These are phyloP conservation scores for Anoplolepis gracilipes DNA, from an alignment of 1,140 invertebrate species.

Conservation along the genomic window DNA sequence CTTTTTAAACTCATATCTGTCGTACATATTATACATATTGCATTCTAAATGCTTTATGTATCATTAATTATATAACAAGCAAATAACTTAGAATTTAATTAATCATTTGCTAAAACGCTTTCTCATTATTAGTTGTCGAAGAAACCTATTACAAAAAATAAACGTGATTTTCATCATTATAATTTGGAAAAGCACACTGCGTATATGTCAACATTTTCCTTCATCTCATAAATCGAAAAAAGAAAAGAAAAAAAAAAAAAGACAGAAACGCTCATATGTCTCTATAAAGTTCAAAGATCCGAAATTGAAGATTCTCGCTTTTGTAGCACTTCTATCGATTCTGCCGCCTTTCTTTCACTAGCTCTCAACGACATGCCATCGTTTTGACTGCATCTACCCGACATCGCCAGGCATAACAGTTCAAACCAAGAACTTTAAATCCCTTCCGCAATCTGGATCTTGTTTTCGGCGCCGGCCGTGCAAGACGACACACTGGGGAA, in stretches of 20 bases:
- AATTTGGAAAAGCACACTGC: conserved; percentile 8
- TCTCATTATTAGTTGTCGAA: neutral
- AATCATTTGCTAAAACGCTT: neutral
- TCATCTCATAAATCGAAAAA: neutral
- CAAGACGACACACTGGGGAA: conserved; percentile 51
- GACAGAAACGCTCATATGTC: conserved; percentile 9
- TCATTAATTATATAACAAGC: neutral
- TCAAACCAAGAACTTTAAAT: conserved; percentile 64
- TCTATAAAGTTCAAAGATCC: conserved; percentile 44
- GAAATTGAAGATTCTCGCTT: conserved; percentile 39
- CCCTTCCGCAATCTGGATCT: conserved; percentile 68
- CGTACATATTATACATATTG: neutral
- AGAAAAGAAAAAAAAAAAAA: neutral
- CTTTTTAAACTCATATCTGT: neutral
- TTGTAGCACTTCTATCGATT: conserved; percentile 32
- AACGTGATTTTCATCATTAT: neutral
- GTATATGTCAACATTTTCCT: neutral
- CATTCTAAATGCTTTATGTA: neutral
- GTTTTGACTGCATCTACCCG: conserved; percentile 63
- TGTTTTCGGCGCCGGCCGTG: conserved; percentile 66
- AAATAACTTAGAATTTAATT: neutral
- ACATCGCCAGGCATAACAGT: conserved; percentile 61
- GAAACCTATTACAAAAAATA: neutral
- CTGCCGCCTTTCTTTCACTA: neutral
- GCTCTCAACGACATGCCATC: conserved; percentile 39